These are phyloP conservation scores for Trissolcus brochymenae DNA, from an alignment of 2,888 invertebrate species.

Conservation along the genomic window DNA sequence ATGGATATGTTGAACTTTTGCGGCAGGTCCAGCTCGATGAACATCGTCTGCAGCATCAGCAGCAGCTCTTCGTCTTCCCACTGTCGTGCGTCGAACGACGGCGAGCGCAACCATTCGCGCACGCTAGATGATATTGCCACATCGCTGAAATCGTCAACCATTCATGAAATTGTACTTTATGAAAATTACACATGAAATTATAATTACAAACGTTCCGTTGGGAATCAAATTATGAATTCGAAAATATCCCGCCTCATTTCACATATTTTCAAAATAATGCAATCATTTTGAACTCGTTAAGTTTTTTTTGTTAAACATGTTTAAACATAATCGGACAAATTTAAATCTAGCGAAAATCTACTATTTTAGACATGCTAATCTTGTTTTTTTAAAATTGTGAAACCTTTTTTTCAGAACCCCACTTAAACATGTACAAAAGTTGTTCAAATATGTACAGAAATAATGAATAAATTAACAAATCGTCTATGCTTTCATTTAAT, in stretches of 20 bases:
- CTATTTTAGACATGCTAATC: too few relatives aligned
- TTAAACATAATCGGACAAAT: too few relatives aligned
- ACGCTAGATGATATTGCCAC: conserved; percentile 81
- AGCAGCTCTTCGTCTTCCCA: conserved; percentile 90
- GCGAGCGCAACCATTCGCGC: conserved; percentile 81
- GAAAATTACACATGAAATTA: not conserved
- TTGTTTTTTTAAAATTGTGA: too few relatives aligned
- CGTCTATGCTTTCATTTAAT: too few relatives aligned
- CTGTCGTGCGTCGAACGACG: conserved; percentile 88
- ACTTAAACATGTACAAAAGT: too few relatives aligned
- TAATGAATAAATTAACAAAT: too few relatives aligned
- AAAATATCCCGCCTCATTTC: not conserved
- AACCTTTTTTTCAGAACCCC: too few relatives aligned
- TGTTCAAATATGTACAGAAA: too few relatives aligned
- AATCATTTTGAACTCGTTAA: too few relatives aligned
- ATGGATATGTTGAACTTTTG: conserved; percentile 86
- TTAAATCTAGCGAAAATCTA: too few relatives aligned
- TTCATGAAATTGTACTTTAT: not conserved
- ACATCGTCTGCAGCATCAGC: conserved; percentile 88
- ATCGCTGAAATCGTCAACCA: conserved; percentile 78
- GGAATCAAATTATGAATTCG: not conserved
- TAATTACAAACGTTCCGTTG: not conserved
- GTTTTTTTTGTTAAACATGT: too few relatives aligned
- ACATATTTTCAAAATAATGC: too few relatives aligned
- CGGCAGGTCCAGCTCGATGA: conserved; percentile 85